Conservation (phyloP, 2,797 vertebrate genomes). For the Muraenolepis orangiensis region DNA sequence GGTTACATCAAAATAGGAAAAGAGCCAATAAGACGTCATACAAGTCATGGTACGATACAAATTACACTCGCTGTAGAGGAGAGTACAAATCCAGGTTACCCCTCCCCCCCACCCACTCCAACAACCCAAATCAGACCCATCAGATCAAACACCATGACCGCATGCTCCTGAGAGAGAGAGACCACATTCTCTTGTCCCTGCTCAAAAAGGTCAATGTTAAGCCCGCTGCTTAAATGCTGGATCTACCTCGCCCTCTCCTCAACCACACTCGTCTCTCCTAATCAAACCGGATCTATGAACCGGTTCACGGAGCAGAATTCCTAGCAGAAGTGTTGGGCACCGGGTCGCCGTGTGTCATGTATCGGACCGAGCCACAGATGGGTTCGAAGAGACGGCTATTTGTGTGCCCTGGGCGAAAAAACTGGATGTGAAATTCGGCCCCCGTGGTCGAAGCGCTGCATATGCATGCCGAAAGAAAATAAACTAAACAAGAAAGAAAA, state of each 20-base stretch:
- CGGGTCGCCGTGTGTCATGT: background rate
- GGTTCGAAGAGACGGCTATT: background rate
- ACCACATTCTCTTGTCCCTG: slow-evolving; percentile 47
- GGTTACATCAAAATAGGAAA: slow-evolving; percentile 35
- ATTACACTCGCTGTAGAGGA: slow-evolving; percentile 40
- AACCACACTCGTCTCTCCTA: background rate
- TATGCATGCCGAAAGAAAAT: background rate
- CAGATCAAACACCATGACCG: slow-evolving; percentile 58
- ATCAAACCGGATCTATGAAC: slow-evolving; percentile 13
- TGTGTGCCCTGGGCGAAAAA: background rate
- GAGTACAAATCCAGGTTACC: slow-evolving; percentile 26
- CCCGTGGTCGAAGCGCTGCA: background rate
- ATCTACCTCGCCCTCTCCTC: slow-evolving; percentile 15
- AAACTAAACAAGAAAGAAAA: background rate
- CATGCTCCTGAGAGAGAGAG: slow-evolving; percentile 60
- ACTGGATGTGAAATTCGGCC: background rate
- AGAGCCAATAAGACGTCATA: slow-evolving; percentile 25
- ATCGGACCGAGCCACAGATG: background rate
- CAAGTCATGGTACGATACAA: slow-evolving; percentile 30
- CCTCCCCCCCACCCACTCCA: slow-evolving; percentile 25
- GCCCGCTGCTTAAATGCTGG: slow-evolving; percentile 3
- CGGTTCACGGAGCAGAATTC: background rate
- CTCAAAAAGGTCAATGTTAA: slow-evolving; percentile 33
- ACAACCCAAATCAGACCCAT: slow-evolving; percentile 36
- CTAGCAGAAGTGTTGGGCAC: no score